Conservation (phyloP, 2,797 vertebrate genomes). For the Propithecus perrieri region DNA sequence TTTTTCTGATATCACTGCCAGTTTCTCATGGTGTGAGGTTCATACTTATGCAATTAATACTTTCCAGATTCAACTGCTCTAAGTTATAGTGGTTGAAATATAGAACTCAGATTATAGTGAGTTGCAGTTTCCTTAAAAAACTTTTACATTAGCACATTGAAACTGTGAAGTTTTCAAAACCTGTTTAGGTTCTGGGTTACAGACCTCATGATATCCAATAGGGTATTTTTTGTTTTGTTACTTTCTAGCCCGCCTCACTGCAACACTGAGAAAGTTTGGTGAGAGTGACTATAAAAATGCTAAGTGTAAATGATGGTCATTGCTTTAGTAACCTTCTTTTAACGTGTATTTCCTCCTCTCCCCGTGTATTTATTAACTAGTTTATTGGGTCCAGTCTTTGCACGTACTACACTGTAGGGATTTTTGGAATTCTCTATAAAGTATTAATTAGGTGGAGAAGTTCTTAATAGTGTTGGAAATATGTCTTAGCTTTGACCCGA, state of each 20-base stretch:
- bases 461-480: not conserved
- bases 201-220: not conserved
- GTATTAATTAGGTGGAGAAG: not conserved
- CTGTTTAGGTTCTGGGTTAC: not conserved
- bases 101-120: not conserved
- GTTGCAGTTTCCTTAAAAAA: not conserved
- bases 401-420: not conserved
- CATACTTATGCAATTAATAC: not conserved
- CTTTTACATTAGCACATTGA: not conserved
- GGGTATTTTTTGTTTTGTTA: not conserved
- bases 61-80: not conserved
- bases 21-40: not conserved
- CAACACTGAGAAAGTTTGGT: not conserved
- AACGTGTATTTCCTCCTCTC: not conserved
- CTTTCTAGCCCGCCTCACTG: not conserved
- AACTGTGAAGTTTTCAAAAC: conserved; percentile 3
- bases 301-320: not conserved
- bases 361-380: not conserved
- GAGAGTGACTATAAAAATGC: conserved; percentile 27
- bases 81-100: not conserved
- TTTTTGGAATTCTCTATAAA: conserved; percentile 1
- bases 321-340: conserved; percentile 1
- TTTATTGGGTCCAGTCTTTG: not conserved
- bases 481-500: conserved; percentile 17
- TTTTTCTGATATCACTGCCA: not conserved